Conservation (phyloP, 2,888 invertebrate genomes). For the Erynnis tages region DNA sequence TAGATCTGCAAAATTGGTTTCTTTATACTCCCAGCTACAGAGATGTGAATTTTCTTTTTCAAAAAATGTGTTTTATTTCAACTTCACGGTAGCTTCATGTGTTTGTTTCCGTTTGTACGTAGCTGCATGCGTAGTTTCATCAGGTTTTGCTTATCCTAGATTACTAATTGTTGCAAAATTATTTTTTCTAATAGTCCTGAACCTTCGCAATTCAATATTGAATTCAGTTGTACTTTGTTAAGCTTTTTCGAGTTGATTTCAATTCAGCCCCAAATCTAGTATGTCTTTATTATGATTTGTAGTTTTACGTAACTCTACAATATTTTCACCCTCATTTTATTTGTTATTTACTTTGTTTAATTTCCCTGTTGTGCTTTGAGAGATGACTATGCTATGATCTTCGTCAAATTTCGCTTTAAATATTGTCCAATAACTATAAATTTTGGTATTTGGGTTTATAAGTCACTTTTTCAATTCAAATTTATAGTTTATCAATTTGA, state of each 20-base stretch:
- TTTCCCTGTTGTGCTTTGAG: background rate
- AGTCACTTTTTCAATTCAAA: too few species aligned
- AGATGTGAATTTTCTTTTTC: background rate
- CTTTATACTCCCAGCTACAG: too few species aligned
- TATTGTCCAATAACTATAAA: background rate
- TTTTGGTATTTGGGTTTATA: too few species aligned
- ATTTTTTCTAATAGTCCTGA: background rate
- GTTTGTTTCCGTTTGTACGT: constrained; percentile 12
- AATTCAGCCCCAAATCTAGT: too few species aligned
- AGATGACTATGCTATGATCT: background rate
- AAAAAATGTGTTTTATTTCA: constrained; percentile 15
- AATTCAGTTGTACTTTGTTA: too few species aligned
- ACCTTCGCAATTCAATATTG: background rate
- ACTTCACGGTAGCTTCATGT: constrained; percentile 8
- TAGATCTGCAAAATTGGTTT: too few species aligned
- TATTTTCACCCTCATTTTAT: background rate
- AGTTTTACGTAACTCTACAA: background rate
- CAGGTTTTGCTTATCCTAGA: constrained; percentile 12
- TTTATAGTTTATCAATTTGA: too few species aligned
- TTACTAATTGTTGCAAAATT: constrained; percentile 13
- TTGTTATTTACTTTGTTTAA: background rate
- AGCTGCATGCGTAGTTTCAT: constrained; percentile 16
- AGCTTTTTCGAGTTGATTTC: too few species aligned
- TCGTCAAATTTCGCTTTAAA: too few species aligned
- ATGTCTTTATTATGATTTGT: background rate